Percentiles rank a stretch among this genome's conserved stretches.
Evolutionary conservation across 2,888 invertebrate genomes (phyloP).

Genomic region (Junonia oenone): DNA sequence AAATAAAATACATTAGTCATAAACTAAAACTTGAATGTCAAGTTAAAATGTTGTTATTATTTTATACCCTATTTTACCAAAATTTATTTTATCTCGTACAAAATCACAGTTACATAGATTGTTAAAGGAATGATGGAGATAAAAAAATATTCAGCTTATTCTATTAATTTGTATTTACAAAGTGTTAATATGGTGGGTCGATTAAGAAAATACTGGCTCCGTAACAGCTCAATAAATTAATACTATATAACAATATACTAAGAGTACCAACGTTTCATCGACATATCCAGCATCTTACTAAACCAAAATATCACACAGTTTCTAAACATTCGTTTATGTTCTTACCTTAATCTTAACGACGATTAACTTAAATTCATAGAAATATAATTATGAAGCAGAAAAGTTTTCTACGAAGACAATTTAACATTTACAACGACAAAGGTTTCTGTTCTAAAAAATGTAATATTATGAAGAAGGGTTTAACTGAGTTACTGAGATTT

Average conservation of each 20-base stretch:
- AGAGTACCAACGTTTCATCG: constrained; percentile 10
- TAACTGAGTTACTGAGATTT: constrained; percentile 27
- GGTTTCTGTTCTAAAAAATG: not conserved
- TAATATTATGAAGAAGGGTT: too few species aligned
- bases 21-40: constrained; percentile 34
- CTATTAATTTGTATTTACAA: constrained; percentile 20
- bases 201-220: constrained; percentile 20
- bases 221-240: constrained; percentile 19
- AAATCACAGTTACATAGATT: not conserved
- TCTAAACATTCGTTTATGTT: constrained; percentile 16
- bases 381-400: not conserved
- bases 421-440: not conserved
- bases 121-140: constrained; percentile 3
- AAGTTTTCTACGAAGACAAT: not conserved
- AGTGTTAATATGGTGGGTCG: constrained; percentile 25
- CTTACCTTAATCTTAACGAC: constrained; percentile 7
- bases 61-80: not conserved
- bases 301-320: constrained; percentile 48
- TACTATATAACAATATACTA: constrained; percentile 10
- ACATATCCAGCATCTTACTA: constrained; percentile 16
- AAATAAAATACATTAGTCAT: not conserved
- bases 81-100: not conserved
- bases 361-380: constrained; percentile 2
- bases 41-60: constrained; percentile 15
- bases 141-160: constrained; percentile 1